Conservation (phyloP, 2,888 invertebrate genomes). For the Geophilus truncorum region DNA sequence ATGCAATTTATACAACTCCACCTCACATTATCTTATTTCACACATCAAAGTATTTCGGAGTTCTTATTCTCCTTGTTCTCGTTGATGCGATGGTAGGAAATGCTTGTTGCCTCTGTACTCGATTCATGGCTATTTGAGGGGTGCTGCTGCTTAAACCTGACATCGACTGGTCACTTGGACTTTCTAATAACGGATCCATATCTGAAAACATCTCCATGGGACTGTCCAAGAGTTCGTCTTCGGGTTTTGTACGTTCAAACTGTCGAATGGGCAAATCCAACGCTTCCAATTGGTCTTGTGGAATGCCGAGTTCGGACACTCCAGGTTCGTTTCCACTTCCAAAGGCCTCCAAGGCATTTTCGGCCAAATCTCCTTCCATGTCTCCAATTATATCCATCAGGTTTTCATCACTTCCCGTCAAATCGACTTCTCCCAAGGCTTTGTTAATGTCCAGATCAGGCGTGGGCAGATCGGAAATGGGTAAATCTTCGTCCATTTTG, state of each 20-base stretch:
- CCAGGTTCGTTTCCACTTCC: not conserved
- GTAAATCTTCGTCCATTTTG: not conserved
- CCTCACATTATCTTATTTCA: no score
- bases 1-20: no score
- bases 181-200: not conserved
- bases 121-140: not conserved
- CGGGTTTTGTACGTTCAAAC: not conserved
- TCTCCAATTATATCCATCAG: conserved; percentile 27
- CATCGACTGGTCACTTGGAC: not conserved
- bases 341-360: not conserved
- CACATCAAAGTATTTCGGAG: conserved; percentile 46
- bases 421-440: conserved; percentile 3
- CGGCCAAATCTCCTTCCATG: conserved; percentile 9
- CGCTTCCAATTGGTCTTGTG: not conserved
- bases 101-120: not conserved
- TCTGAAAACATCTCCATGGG: not conserved
- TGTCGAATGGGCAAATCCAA: not conserved
- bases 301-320: not conserved
- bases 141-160: not conserved
- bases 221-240: not conserved
- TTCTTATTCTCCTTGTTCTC: conserved; percentile 45
- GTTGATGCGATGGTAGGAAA: conserved; percentile 43
- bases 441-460: conserved; percentile 28
- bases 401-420: conserved; percentile 28
- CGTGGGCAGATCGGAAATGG: not conserved